These are phyloP conservation scores for Clitarchus hookeri DNA, from an alignment of 2,888 invertebrate species.

Conservation along the genomic window DNA sequence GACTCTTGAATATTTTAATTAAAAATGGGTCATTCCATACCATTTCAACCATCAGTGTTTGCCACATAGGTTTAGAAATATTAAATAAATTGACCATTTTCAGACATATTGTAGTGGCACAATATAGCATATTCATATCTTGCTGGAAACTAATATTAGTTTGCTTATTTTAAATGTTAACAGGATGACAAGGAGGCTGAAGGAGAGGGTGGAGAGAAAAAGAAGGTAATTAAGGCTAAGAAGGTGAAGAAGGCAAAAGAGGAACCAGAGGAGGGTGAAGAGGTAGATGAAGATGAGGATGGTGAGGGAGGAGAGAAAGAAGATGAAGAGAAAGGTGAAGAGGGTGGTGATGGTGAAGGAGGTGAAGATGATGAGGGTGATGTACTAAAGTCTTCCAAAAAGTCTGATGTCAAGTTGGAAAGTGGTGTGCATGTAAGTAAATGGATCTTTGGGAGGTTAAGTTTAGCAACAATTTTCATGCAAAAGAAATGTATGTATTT, in stretches of 20 bases:
- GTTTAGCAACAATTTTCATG: background rate
- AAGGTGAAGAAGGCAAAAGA: slow-evolving; percentile 33
- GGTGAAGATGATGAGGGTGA: background rate
- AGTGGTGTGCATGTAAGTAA: slow-evolving; percentile 37
- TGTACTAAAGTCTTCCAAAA: slow-evolving; percentile 30
- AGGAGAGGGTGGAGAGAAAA: slow-evolving; percentile 38
- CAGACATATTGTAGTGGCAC: too few species aligned
- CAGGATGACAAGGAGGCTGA: slow-evolving; percentile 31
- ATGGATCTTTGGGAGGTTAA: background rate
- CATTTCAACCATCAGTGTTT: too few species aligned
- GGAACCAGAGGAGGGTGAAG: slow-evolving; percentile 29
- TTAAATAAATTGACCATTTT: too few species aligned
- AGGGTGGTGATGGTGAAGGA: slow-evolving; percentile 29
- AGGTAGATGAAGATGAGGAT: slow-evolving; percentile 32
- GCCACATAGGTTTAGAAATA: too few species aligned
- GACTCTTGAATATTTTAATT: too few species aligned
- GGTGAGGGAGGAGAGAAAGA: slow-evolving; percentile 36
- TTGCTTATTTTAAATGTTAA: background rate
- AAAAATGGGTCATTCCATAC: too few species aligned
- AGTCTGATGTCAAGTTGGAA: slow-evolving; percentile 32
- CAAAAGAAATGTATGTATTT: background rate
- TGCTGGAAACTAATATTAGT: background rate
- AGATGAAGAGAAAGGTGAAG: slow-evolving; percentile 37
- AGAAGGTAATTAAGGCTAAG: slow-evolving; percentile 34
- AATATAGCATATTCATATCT: too few species aligned